Percentiles rank a stretch among this genome's conserved stretches.
phyloP scores from a whole-genome alignment of 2,797 vertebrate genomes.

The Anguilla pacifica region DNA sequence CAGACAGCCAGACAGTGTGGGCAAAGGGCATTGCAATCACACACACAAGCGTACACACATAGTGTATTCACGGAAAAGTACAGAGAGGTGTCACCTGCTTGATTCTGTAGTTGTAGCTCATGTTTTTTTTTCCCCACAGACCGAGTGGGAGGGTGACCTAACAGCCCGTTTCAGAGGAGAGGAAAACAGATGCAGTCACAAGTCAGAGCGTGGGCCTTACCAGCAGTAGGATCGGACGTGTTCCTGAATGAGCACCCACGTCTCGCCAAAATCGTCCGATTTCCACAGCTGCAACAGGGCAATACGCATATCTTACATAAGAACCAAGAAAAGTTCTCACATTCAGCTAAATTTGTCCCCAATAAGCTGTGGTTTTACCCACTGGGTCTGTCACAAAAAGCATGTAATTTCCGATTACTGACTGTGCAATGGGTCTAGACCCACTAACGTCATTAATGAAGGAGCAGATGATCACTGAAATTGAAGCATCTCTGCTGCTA shows the following conservation, averaged over 20 bases:
- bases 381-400: neutral
- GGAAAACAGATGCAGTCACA: neutral
- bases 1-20: neutral
- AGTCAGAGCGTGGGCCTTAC: constrained; percentile 70
- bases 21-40: neutral
- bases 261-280: constrained; percentile 96
- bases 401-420: neutral
- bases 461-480: neutral
- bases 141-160: neutral
- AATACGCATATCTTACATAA: neutral
- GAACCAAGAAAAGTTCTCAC: neutral
- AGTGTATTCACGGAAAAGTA: neutral
- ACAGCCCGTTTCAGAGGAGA: neutral
- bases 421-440: neutral
- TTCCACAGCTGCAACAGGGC: constrained; percentile 86
- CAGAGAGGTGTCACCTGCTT: neutral
- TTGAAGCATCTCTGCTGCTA: neutral
- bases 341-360: neutral
- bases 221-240: constrained; percentile 95
- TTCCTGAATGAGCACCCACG: constrained; percentile 97
- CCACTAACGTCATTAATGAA: neutral
- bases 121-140: neutral
- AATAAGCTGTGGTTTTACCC: neutral
- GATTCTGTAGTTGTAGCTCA: no score
- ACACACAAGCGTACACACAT: neutral